Base-by-base conservation (phyloP, 2,113 vertebrate genomes). In the Clarias magur region DNA sequence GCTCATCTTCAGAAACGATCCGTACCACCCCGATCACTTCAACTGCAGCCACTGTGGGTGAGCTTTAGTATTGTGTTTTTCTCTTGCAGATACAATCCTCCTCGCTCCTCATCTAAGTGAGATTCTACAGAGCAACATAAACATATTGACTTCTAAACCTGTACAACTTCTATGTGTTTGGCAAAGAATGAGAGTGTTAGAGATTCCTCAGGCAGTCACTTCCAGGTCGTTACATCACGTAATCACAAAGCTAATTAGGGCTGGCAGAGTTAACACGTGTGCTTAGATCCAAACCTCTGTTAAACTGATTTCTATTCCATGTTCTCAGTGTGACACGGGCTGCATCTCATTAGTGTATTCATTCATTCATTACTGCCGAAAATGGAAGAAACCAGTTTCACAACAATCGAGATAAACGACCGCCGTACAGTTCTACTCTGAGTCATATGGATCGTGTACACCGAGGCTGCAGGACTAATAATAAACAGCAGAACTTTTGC, bases 11-110 rank as follows among this genome's bases (percentile, higher is more conserved):
- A 98, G 97, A 95, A 99, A 98, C 0, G 98, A 99, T 92, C 98
- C 98, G 2, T 99, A 99, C 90, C 98, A 99, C 87, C 98, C 98
- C 0, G 98, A 99, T 94, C 98, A 99, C 91, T 99, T 99, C 95
- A 99, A 96, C 96, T 99, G 98, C 92, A 96, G 94, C 93, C 98
- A 99, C 94, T 99, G 98, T 94, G 97, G 98, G 98, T 99, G 94
- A 94, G 88, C 72, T 82, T 54, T n/a, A 82, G 8, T 34, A 86
- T 65, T 54, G 19, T 6, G 5, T 67, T 72, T 38, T 38, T 9
- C 30, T 72, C 7, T 38, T 6, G 30, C 48, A 23, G 19, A 48
- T 73, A 42, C 42, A 48, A 48, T 48, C 19, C 21, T 73, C 17
- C 8, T 9, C 34, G 21, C 34, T 42, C 21, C 38, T 10, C 70